These are phyloP conservation scores for Pseudolaguvia tuberculata DNA, from an alignment of 2,113 vertebrate species.

Conservation along the genomic window DNA sequence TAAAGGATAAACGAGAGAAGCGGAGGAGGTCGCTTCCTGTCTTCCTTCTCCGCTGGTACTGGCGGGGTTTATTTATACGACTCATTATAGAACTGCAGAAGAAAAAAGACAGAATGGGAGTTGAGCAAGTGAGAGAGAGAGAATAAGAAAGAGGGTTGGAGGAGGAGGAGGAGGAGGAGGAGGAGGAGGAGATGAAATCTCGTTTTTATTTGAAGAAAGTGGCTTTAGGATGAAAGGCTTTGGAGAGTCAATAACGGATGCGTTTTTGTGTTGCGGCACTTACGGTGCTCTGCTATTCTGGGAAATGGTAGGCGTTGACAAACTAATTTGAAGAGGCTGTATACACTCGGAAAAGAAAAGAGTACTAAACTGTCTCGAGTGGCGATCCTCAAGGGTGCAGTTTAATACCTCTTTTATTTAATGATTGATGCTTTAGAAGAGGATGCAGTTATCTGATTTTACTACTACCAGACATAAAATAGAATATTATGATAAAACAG, in stretches of 20 bases:
- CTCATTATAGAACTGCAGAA: conserved; percentile 6
- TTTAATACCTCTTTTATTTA: conserved; percentile 4
- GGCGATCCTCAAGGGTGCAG: conserved; percentile 4
- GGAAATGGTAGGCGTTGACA: conserved; percentile 22
- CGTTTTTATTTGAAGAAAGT: conserved; percentile 23
- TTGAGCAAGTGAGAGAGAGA: too few relatives aligned
- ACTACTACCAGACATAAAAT: not conserved
- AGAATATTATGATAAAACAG: not conserved
- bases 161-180: not conserved
- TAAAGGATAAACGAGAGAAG: conserved; percentile 1
- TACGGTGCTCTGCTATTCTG: conserved; percentile 26
- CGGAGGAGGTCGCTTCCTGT: conserved; percentile 4
- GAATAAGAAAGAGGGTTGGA: not conserved
- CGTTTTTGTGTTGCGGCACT: conserved; percentile 11
- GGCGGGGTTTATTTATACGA: conserved; percentile 32
- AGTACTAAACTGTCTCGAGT: not conserved
- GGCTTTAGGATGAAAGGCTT: conserved; percentile 17
- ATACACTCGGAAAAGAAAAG: conserved; percentile 1
- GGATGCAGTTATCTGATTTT: not conserved
- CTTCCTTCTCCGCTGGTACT: not conserved
- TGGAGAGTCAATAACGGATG: conserved; percentile 2
- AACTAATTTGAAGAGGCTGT: conserved; percentile 18
- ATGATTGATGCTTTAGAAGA: not conserved
- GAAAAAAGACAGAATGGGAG: too few relatives aligned
- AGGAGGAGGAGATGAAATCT: not conserved